These are phyloP conservation scores for Beroe forskalii DNA, from an alignment of 37 sponge, comb jelly and placozoan genomes.

Conservation along the genomic window DNA sequence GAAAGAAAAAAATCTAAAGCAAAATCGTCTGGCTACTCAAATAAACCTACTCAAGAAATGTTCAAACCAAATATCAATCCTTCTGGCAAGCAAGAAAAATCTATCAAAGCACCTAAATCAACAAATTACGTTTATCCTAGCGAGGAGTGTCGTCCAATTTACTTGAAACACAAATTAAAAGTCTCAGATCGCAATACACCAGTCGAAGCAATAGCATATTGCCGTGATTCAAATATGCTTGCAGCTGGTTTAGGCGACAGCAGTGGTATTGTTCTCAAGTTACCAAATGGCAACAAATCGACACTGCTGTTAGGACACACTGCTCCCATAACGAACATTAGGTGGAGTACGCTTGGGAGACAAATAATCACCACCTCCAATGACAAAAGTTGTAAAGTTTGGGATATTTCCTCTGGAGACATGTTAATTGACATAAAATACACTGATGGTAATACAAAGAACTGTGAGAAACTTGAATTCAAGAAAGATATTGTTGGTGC, in stretches of 20 bases:
- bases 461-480: conserved; percentile 62
- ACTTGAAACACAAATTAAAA: background rate
- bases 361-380: conserved; percentile 22
- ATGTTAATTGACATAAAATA: conserved; percentile 14
- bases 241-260: conserved; percentile 33
- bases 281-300: conserved; percentile 29
- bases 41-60: conserved; percentile 15
- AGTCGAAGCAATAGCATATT: conserved; percentile 33
- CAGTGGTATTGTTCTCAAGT: conserved; percentile 6
- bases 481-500: conserved; percentile 70
- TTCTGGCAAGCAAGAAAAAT: background rate
- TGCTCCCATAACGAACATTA: background rate
- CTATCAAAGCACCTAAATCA: background rate
- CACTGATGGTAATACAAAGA: conserved; percentile 38
- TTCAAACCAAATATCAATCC: conserved; percentile 35
- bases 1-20: conserved; percentile 35
- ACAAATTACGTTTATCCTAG: conserved; percentile 16
- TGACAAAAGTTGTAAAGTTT: conserved; percentile 35
- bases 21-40: conserved; percentile 33
- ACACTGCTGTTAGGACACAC: conserved; percentile 15
- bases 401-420: background rate
- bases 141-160: conserved; percentile 11
- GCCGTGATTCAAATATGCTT: conserved; percentile 37
- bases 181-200: conserved; percentile 29
- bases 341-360: conserved; percentile 9